Evolutionary conservation across 2,797 vertebrate species (phyloP), one percentile per base, ranked within the genome.

Genomic region (Sternarchorhynchus goeldii): DNA sequence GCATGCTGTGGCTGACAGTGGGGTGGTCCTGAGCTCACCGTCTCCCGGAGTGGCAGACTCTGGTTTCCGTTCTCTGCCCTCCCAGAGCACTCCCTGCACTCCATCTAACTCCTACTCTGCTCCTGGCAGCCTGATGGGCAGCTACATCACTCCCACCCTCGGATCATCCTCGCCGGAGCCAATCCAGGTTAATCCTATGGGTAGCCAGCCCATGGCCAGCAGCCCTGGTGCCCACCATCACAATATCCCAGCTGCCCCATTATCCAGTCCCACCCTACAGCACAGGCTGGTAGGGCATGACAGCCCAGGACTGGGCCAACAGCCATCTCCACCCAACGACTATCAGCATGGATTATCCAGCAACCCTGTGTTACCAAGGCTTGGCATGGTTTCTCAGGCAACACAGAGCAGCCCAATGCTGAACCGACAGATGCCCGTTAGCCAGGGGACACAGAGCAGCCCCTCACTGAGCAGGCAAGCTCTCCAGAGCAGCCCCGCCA

Each of bases 31-130:
- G 0, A 91, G 93, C 88, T 92, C 92, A 0, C 93, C 92, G 45
- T 93, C 93, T 75, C 94, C 94, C 21, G 80, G 91, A 68, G 90
- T 87, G 20, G 85, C 91, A 71, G 95, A 97, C 83, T 93, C 94
- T 0, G 85, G 92, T 74, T 95, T 94, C 89, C 92, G 88, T 34
- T 94, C 93, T 0, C 96, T 95, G 85, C 88, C 91, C 1, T 91
- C 93, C 18, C 94, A 92, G 65, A 91, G 84, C 60, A 34, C 81
- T 55, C 90, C 89, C 71, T 88, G 87, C 4, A 87, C 87, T 53
- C 88, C 87, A 14, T 87, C 83, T 17, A 84, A 84, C 14, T 88
- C 88, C 16, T 88, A 87, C 57, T 60, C 77, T 5, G 77, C 85
- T 41, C 82, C 91, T 5, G 86, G 75, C 85, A 84, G 77, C 62